phyloP scores from a whole-genome alignment of 30 jellyfish, hydroid and myxozoan species.

The Aurelia sp. region DNA sequence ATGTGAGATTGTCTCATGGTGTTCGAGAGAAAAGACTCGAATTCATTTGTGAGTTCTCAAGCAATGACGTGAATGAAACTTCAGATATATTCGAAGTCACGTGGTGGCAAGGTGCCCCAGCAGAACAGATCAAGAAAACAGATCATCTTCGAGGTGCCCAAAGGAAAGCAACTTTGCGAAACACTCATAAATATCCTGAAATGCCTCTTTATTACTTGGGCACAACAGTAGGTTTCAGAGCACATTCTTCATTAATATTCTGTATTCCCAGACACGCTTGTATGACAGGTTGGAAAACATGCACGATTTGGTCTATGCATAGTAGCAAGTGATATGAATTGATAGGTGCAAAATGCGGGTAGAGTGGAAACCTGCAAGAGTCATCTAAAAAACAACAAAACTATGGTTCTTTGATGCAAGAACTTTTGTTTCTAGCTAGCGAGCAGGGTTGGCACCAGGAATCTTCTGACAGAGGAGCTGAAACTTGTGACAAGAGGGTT shows the following conservation, averaged over 20 bases:
- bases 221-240: constrained; percentile 31
- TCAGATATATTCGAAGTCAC: constrained; percentile 64
- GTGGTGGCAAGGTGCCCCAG: constrained; percentile 71
- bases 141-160: constrained; percentile 37
- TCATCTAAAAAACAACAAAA: too few relatives aligned
- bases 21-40: constrained; percentile 70
- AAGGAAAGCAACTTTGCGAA: constrained; percentile 45
- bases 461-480: too few relatives aligned
- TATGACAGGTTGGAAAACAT: background rate
- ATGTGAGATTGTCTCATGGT: constrained; percentile 56
- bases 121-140: constrained; percentile 20
- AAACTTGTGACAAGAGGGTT: too few relatives aligned
- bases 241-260: background rate
- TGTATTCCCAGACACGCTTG: background rate
- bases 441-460: too few relatives aligned
- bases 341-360: too few relatives aligned
- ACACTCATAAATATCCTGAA: constrained; percentile 30
- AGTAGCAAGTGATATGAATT: too few relatives aligned
- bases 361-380: too few relatives aligned
- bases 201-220: constrained; percentile 59
- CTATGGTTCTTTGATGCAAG: too few relatives aligned
- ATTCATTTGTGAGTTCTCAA: constrained; percentile 73
- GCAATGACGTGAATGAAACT: constrained; percentile 44
- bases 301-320: too few relatives aligned
- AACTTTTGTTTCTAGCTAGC: too few relatives aligned